Evolutionary conservation across 1,140 invertebrate species (phyloP), one percentile per base, ranked within the genome.

Genomic region (Rhagoletis zephyria): DNA sequence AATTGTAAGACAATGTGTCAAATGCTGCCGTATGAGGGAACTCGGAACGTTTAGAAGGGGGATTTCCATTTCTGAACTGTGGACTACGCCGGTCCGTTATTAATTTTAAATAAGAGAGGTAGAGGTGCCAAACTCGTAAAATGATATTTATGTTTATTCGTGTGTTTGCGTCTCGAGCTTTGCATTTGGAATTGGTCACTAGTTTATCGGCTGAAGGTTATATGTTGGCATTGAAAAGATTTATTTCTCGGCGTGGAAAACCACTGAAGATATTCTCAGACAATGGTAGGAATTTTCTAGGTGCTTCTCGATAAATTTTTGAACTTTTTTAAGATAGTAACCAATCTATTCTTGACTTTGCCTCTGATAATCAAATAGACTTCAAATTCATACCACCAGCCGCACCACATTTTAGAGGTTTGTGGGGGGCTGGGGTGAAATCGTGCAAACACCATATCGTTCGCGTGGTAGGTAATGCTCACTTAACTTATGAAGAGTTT

Each of bases 211-310:
- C 48, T 30, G 60, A 48, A n/a, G 59, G 56, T 0, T 61, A 89
- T 12, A 90, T 92, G 7, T 90, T 90, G 87, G 90, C 91, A 0
- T 51, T 92, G 6, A 14, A 89, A 74, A 40, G 91, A 2, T 91
- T 93, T 89, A 89, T 89, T 0, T 85, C 89, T 0, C 14, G 90
- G 14, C 74, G 90, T 40, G 90, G 89, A 4, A 14, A 56, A 12
- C 89, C 89, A 1, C 0, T 59, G 0, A 67, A 87, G 4, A 74
- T 93, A 0, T 89, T 88, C 40, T 90, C 89, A 0, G 91, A 92
- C 74, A 91, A 93, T 87, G 91, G 90, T 0, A 92, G 90, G 0
- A 93, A 92, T 87, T 88, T 93, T 48, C 77, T 90, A 16, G 92
- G 92, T 2, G 89, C 92, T 56, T n/a, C n/a, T 16, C 40, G 19